Evolutionary conservation across 2,888 invertebrate species (phyloP).

Genomic region (Tetanocera ferruginea): DNA sequence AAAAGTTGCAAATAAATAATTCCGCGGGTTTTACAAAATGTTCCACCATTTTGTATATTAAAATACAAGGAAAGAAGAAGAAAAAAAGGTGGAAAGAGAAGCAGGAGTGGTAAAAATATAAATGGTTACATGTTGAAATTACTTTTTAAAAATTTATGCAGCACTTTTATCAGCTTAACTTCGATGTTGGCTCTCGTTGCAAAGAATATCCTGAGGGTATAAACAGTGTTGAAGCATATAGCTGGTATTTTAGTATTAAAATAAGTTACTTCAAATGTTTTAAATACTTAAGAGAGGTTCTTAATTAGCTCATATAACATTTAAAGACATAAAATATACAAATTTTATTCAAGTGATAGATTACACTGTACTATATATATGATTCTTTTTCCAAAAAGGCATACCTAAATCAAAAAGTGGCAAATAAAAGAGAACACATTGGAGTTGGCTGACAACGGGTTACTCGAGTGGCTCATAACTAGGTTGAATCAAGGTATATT

Average conservation of each 20-base stretch:
- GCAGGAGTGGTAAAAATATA: background rate
- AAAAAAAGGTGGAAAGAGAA: background rate
- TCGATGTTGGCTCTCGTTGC: background rate
- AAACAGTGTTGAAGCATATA: background rate
- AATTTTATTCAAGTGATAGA: no score
- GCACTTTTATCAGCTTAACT: background rate
- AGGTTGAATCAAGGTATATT: no score
- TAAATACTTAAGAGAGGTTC: background rate
- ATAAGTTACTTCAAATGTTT: background rate
- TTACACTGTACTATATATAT: no score
- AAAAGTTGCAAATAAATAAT: slow-evolving; percentile 8
- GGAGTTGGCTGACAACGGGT: no score
- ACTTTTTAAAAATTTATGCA: slow-evolving; percentile 26
- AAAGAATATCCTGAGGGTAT: no score
- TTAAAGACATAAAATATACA: no score
- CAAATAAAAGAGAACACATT: no score
- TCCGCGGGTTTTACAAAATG: background rate
- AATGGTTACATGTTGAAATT: background rate
- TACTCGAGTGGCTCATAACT: no score
- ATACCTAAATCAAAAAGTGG: no score
- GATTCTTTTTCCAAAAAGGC: no score
- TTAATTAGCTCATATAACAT: background rate
- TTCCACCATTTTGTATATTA: background rate
- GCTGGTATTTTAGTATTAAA: background rate
- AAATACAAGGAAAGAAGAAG: background rate